These are phyloP conservation scores for Cinclus mexicanus DNA, from an alignment of 2,113 vertebrate species.

Conservation along the genomic window DNA sequence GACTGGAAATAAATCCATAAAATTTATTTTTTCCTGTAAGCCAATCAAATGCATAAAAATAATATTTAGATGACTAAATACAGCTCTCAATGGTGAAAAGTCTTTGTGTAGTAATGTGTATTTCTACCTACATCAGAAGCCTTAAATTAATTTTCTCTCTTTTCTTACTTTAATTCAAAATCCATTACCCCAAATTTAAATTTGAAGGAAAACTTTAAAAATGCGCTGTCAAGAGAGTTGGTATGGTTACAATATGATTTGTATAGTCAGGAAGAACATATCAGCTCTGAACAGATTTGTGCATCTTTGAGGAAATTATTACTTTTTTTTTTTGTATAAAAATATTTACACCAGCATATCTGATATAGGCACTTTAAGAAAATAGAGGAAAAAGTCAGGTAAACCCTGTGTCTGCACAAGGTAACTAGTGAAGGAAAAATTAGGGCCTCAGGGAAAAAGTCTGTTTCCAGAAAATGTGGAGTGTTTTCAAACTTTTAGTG, in stretches of 20 bases:
- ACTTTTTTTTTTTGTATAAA: background rate
- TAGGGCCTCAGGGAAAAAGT: background rate
- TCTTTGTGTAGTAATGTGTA: background rate
- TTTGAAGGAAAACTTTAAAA: background rate
- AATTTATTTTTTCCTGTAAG: background rate
- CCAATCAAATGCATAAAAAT: background rate
- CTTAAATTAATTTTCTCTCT: background rate
- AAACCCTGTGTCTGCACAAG: background rate
- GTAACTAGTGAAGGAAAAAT: background rate
- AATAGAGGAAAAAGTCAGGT: background rate
- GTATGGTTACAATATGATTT: background rate
- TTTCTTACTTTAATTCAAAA: background rate
- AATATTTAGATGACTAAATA: background rate
- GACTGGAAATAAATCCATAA: background rate
- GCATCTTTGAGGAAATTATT: background rate
- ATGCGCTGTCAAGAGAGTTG: background rate
- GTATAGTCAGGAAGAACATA: background rate
- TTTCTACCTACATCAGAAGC: background rate
- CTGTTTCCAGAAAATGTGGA: background rate
- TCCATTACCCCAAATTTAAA: background rate
- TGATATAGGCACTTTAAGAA: conserved; percentile 2
- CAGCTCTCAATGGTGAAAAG: background rate
- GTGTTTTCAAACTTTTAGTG: background rate
- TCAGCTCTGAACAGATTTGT: background rate
- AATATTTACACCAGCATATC: conserved; percentile 21